Conservation (phyloP, 2,797 vertebrate species). For the Arvicola amphibius region DNA sequence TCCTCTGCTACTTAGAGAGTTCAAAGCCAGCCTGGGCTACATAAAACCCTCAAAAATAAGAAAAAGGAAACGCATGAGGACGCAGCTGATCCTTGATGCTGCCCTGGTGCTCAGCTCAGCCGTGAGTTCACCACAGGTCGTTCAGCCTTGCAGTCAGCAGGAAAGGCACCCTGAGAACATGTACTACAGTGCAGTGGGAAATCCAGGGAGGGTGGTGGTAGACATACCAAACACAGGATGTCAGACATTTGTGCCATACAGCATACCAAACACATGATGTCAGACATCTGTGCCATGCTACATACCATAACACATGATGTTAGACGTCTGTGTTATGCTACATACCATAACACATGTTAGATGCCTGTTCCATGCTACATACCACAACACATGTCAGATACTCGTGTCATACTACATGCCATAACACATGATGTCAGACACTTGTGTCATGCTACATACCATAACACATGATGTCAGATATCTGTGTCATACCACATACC, state of each 20-base stretch:
- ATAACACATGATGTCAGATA: too few species aligned
- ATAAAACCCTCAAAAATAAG: background rate
- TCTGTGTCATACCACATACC: too few species aligned
- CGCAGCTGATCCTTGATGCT: background rate
- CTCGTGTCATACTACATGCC: background rate
- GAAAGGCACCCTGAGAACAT: background rate
- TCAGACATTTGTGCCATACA: too few species aligned
- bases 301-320: background rate
- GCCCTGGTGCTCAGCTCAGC: background rate
- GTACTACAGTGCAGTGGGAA: background rate
- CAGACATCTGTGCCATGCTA: too few species aligned
- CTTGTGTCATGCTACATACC: too few species aligned
- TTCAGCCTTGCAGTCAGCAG: background rate
- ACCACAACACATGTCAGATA: background rate
- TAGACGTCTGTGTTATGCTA: background rate
- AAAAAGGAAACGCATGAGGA: background rate
- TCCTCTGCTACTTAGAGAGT: background rate
- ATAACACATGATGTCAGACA: background rate
- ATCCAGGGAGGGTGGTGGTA: background rate
- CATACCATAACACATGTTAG: background rate
- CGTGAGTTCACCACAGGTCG: background rate
- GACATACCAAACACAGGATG: background rate
- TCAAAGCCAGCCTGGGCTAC: background rate
- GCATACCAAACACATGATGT: too few species aligned
- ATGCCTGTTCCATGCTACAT: background rate